These are phyloP conservation scores for Dichetophora obliterata DNA, from an alignment of 2,888 invertebrate species.

Conservation along the genomic window DNA sequence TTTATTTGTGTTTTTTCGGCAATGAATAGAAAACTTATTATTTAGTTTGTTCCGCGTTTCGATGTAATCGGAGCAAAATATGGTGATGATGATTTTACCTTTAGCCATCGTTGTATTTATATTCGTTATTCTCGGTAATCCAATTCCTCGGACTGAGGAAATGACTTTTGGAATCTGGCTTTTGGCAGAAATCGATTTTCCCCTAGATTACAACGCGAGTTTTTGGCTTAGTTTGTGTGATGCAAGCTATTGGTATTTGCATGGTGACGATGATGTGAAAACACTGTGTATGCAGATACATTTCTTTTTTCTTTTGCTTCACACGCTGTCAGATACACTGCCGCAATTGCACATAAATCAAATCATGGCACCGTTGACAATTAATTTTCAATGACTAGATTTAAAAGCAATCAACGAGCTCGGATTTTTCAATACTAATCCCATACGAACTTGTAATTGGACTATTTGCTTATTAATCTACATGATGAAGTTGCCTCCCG, in stretches of 20 bases:
- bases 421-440: neutral
- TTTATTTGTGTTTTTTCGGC: too few relatives aligned
- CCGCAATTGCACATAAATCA: neutral
- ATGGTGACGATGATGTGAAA: constrained; percentile 8
- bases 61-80: too few relatives aligned
- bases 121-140: neutral
- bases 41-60: too few relatives aligned
- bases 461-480: too few relatives aligned
- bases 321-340: neutral
- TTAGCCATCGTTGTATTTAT: neutral
- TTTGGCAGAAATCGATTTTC: constrained; percentile 26
- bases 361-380: neutral
- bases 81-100: neutral
- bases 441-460: too few relatives aligned
- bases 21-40: too few relatives aligned
- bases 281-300: neutral
- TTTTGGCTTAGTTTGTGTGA: neutral
- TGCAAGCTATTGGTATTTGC: neutral
- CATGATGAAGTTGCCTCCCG: too few relatives aligned
- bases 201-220: neutral
- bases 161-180: neutral
- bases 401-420: neutral
- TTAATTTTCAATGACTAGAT: neutral
- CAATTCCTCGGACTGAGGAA: neutral
- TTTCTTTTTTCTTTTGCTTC: neutral